Base-by-base conservation (phyloP, 1,140 invertebrate species). In the Drosophila pectinifera region DNA sequence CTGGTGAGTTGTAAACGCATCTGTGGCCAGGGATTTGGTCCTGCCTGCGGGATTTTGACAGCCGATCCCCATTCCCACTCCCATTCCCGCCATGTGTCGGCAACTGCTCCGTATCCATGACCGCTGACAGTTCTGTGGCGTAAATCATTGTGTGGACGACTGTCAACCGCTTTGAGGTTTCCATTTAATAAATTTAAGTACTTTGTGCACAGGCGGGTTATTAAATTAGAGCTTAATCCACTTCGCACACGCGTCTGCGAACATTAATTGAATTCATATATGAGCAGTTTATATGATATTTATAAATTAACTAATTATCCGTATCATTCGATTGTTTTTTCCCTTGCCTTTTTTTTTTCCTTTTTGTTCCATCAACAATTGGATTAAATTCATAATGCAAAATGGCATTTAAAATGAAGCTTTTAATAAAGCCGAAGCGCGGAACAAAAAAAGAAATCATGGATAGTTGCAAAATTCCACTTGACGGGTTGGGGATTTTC, bases 211-310 rank as follows among this genome's bases (percentile, higher is more conserved):
- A 57, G 51, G 22, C 36, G 56, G 43, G 82, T 86, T 86, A 86
- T 86, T 86, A 86, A 86, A 86, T 86, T 86, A 86, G 83, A 86
- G 65, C 57, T 78, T 86, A 86, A 86, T 86, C 83, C 62, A 86
- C 65, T 86, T 73, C 62, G 51, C 41, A 72, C 79, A 88, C 76
- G 83, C 75, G 55, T 62, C 69, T 77, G 74, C 75, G 61, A 69
- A 83, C 84, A 80, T 80, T 88, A 88, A 88, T 88, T 89, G 67
- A 89, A 88, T 88, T 83, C 79, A 63, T 65, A 89, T 89, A 88
- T 89, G 84, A 83, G 72, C 83, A 83, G 84, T 80, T 89, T 77
- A 80, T 89, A 80, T 83, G 75, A 79, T 82, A 83, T 88, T 84
- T 79, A 88, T 83, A 88, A 73, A 79, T 88, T 79, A 83, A 88